These are phyloP conservation scores for Calyptomena viridis DNA, from an alignment of 2,113 vertebrate genomes.

Conservation along the genomic window DNA sequence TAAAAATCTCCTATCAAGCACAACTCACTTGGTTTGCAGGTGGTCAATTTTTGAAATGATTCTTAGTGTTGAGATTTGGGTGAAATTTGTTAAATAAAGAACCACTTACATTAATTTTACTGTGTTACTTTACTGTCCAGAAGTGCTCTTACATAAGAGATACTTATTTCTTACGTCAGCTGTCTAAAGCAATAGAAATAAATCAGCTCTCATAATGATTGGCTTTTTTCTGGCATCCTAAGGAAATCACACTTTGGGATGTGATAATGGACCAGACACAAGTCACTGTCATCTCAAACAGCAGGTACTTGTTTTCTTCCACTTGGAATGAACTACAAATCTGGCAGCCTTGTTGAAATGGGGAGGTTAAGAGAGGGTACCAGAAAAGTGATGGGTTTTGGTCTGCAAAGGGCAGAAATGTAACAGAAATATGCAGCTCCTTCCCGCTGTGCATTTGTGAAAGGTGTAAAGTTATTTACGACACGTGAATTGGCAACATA, in stretches of 20 bases:
- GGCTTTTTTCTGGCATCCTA: not conserved
- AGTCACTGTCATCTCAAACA: not conserved
- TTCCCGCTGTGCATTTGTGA: accelerated
- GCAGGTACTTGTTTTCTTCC: not conserved
- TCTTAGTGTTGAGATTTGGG: not conserved
- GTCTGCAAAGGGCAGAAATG: not conserved
- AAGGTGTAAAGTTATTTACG: not conserved
- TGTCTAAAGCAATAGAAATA: not conserved
- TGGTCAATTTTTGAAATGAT: not conserved
- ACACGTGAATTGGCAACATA: not conserved
- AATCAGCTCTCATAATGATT: not conserved
- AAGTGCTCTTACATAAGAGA: not conserved
- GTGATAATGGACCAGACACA: not conserved
- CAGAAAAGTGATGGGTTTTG: not conserved
- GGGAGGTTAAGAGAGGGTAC: not conserved
- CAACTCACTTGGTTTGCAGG: not conserved
- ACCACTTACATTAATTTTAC: not conserved
- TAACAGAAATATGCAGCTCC: not conserved
- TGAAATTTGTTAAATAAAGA: not conserved
- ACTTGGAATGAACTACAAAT: not conserved
- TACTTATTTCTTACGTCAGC: not conserved
- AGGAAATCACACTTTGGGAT: not conserved
- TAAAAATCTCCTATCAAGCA: not conserved
- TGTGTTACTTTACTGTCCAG: not conserved
- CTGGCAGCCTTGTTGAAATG: not conserved